These are phyloP conservation scores for Caenorhabditis macrosperma DNA, from an alignment of 2,888 invertebrate genomes.

Conservation along the genomic window DNA sequence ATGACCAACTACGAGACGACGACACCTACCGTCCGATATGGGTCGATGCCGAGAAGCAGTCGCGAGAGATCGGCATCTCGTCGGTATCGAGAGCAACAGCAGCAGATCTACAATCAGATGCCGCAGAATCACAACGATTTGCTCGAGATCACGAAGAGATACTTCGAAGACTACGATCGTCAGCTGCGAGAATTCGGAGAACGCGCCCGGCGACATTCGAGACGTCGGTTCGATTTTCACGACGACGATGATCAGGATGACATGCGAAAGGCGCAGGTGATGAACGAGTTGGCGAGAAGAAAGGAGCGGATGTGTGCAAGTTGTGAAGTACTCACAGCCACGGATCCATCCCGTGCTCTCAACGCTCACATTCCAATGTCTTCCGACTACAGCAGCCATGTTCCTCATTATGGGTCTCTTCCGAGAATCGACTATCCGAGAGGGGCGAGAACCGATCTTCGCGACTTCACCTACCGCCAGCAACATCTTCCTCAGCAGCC, in stretches of 20 bases:
- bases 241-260: slow-evolving; percentile 83
- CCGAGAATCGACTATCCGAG: slow-evolving; percentile 74
- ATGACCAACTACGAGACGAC: slow-evolving; percentile 48
- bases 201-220: slow-evolving; percentile 34
- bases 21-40: slow-evolving; percentile 39
- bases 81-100: slow-evolving; percentile 51
- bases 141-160: slow-evolving; percentile 72
- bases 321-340: slow-evolving; percentile 65
- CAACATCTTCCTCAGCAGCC: slow-evolving; percentile 49
- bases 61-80: slow-evolving; percentile 40
- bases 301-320: slow-evolving; percentile 83
- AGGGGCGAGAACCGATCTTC: slow-evolving; percentile 49
- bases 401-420: slow-evolving; percentile 77
- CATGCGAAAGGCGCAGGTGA: slow-evolving; percentile 83
- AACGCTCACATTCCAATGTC: slow-evolving; percentile 38
- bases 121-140: slow-evolving; percentile 68
- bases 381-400: slow-evolving; percentile 72
- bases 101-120: slow-evolving; percentile 49
- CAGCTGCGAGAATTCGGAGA: slow-evolving; percentile 71
- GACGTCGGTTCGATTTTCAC: slow-evolving; percentile 68
- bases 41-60: slow-evolving; percentile 42
- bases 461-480: slow-evolving; percentile 69
- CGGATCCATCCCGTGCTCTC: slow-evolving; percentile 30
- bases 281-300: slow-evolving; percentile 84
- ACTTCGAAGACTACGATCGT: slow-evolving; percentile 77